Conservation (phyloP, 2,888 invertebrate species). For the Drosophila stalkeri region DNA sequence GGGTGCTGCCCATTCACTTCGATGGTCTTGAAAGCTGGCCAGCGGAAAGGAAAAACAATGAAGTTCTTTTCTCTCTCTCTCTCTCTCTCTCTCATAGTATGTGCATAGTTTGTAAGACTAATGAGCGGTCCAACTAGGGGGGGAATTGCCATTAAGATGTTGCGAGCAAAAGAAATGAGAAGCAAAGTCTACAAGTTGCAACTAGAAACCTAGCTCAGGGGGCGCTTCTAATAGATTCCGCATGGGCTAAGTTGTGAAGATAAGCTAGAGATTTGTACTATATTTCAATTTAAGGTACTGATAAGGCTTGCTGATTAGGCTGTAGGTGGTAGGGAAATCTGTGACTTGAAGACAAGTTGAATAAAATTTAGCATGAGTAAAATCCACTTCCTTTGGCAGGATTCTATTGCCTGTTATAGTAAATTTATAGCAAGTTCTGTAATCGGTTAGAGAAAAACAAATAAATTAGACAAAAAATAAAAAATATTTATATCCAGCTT, state of each 20-base stretch:
- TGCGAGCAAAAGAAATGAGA: constrained; percentile 7
- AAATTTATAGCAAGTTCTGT: no score
- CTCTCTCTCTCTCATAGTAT: constrained; percentile 32
- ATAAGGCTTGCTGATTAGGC: background rate
- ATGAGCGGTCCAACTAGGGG: constrained; percentile 57
- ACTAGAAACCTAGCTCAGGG: background rate
- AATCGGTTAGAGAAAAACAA: no score
- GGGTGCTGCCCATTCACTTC: constrained; percentile 47
- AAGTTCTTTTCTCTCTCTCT: constrained; percentile 1
- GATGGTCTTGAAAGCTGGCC: constrained; percentile 40
- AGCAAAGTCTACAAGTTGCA: constrained; percentile 7
- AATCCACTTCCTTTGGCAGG: no score
- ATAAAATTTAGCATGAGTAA: background rate
- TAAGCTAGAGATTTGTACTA: background rate
- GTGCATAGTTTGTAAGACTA: constrained; percentile 75
- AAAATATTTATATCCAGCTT: no score
- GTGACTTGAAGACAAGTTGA: background rate
- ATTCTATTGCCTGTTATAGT: background rate
- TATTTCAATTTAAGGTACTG: background rate
- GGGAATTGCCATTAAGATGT: constrained; percentile 39
- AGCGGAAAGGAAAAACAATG: constrained; percentile 48
- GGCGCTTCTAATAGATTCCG: constrained; percentile 11
- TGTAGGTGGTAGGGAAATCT: background rate
- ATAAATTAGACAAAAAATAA: no score
- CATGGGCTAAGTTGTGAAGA: background rate